Conservation (phyloP, 2,113 vertebrate species). For the Semnornis frantzii region DNA sequence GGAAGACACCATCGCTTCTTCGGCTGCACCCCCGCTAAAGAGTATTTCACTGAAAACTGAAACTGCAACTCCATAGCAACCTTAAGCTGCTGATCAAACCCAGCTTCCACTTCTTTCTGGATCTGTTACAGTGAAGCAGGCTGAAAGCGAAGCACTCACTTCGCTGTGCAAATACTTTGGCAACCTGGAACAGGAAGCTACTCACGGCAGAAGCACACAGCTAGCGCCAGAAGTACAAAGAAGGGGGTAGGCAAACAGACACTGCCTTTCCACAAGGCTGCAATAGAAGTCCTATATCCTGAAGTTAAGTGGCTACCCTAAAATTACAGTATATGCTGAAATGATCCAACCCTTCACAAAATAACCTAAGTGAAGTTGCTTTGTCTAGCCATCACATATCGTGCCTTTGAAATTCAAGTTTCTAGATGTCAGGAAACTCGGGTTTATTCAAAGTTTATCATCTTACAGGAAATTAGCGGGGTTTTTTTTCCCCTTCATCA, state of each 20-base stretch:
- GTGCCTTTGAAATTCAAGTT: not conserved
- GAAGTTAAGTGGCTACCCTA: rapidly evolving
- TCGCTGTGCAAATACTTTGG: not conserved
- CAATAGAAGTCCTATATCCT: not conserved
- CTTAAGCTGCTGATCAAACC: not conserved
- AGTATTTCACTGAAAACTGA: not conserved
- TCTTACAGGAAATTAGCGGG: not conserved
- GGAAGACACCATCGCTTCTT: not conserved
- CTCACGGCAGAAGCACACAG: not conserved
- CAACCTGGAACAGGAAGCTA: not conserved
- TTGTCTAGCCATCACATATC: not conserved
- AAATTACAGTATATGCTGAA: not conserved
- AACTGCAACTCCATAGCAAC: not conserved
- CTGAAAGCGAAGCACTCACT: not conserved
- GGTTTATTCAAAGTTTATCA: not conserved
- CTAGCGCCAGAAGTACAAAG: not conserved
- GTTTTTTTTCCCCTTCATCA: no score
- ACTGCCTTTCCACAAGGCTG: not conserved
- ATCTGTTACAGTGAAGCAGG: not conserved
- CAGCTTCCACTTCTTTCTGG: not conserved
- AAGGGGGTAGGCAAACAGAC: not conserved
- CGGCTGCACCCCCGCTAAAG: not conserved
- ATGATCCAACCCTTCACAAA: not conserved
- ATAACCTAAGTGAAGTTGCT: rapidly evolving
- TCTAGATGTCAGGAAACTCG: not conserved